Evolutionary conservation across 2,888 invertebrate genomes (phyloP), one percentile per base, ranked within the genome.

Genomic region (Smittia aterrima): DNA sequence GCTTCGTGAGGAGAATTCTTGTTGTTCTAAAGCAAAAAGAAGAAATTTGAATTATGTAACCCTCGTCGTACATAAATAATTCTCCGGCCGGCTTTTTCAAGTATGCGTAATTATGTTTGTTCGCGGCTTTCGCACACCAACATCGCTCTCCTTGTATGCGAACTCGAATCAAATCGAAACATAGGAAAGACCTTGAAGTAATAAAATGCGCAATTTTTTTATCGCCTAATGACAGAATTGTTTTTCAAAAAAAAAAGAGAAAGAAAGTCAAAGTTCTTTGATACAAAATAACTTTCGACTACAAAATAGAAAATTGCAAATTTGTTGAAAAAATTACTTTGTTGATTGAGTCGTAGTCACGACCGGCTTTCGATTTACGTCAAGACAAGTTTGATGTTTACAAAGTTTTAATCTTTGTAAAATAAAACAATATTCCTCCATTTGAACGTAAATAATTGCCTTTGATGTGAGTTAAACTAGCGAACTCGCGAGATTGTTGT

Each of bases 181-280:
- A 71, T 71, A 71, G 70, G 70, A 72, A 72, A 62, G 40, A 25
- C 72, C 72, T 72, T 72, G 72, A 41, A 53, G 64, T 13, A 54
- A 20, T 4, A 18, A 22, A 70, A 72, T 72, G 72, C 72, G 72
- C 72, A 72, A 72, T 72, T 62, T 72, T 62, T 72, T 72, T 72
- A 72, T 62, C 16, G 72, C 53, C 62, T 16, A n/a, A 24, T 47
- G 47, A 22, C 47, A 58, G 16, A 47, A 47, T 47, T 3, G 13
- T 47, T 47, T 47, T 47, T 47, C 11, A 4, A 11, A 47, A n/a
- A 6, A 47, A n/a, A 47, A 32, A 32, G 32, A 32, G 9, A 18
- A 58, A 58, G 4, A 32, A 32, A 3, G 32, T 32, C 32, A 32
- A 32, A 32, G 11, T n/a, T 47, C 11, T 32, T 9, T 3, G 9